Evolutionary conservation across 1,140 invertebrate genomes (phyloP), one percentile per base, ranked within the genome.

Genomic region (Metopolophium dirhodum): DNA sequence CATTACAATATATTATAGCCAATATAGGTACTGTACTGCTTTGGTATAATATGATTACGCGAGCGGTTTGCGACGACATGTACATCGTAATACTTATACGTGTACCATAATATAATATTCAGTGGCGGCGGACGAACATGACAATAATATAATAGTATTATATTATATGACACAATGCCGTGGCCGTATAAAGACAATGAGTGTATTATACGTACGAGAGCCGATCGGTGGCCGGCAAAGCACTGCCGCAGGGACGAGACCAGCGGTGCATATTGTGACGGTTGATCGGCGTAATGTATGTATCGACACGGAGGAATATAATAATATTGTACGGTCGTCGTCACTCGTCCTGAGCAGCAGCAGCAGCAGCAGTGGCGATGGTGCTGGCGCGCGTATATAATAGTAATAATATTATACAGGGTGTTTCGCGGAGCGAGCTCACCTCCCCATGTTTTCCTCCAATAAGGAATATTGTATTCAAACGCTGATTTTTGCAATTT

Each of bases 241-340:
- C 82, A 23, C 82, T 9, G 35, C 35, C 4, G 83, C 9, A 85
- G 23, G 37, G 37, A 85, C 83, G 86, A 26, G 88, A 30, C 57
- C 37, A 14, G 14, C 41, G 54, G 61, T 77, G 61, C 61, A 77
- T 77, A n/a, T 77, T n/a, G 14, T n/a, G 61, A 14, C 8, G 26
- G 90, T 35, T 11, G 57, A 91, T 91, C 90, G 90, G 61, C n/a
- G 18, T 91, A 77, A 91, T 49, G 90, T 91, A 82, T 91, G 90
- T 82, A 54, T n/a, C n/a, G 90, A 82, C 90, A 91, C 90, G 90
- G 20, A 91, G 35, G 35, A 57, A 45, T 86, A 86, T 82, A 37
- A 35, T 45, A 85, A 35, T 54, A 54, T 54, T 35, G 30, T 88
- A 35, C 87, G 30, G 45, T 47, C 87, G 45, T 47, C 87, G 47